Evolutionary conservation across 2,888 invertebrate species (phyloP).

Genomic region (Polyommatus icarus): DNA sequence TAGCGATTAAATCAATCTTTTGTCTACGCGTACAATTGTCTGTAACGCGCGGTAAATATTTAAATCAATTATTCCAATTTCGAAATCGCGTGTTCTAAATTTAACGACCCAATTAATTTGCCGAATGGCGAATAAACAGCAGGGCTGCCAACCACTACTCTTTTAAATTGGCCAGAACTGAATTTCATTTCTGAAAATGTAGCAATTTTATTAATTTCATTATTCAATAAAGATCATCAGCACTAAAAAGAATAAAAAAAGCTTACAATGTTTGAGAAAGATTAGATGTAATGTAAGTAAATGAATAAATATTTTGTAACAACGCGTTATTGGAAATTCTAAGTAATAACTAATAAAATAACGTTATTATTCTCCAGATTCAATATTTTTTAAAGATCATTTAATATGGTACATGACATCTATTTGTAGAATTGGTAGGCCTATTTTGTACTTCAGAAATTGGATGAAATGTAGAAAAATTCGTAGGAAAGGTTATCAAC

Average conservation of each 20-base stretch:
- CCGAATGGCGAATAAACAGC: slow-evolving; percentile 1
- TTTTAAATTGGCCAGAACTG: background rate
- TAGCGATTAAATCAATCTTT: background rate
- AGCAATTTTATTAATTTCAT: background rate
- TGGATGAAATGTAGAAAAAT: background rate
- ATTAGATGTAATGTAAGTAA: background rate
- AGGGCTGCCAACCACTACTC: background rate
- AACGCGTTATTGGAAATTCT: too few species aligned
- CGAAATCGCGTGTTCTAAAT: slow-evolving; percentile 25
- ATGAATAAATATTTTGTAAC: too few species aligned
- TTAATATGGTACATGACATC: background rate
- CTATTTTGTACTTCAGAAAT: background rate
- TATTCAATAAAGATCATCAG: background rate
- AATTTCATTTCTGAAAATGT: background rate
- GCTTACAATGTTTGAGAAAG: background rate
- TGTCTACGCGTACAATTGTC: slow-evolving; percentile 3
- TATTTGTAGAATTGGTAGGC: background rate
- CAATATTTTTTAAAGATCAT: too few species aligned
- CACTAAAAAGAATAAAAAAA: background rate
- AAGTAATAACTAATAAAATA: too few species aligned
- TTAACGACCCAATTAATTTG: slow-evolving; percentile 29
- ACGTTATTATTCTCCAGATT: too few species aligned
- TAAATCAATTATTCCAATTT: slow-evolving; percentile 20
- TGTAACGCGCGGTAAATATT: slow-evolving; percentile 23
- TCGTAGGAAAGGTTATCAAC: background rate